Evolutionary conservation across 92 coral and sea anemone genomes (phyloP).

Genomic region (Phenganax stokvisi): DNA sequence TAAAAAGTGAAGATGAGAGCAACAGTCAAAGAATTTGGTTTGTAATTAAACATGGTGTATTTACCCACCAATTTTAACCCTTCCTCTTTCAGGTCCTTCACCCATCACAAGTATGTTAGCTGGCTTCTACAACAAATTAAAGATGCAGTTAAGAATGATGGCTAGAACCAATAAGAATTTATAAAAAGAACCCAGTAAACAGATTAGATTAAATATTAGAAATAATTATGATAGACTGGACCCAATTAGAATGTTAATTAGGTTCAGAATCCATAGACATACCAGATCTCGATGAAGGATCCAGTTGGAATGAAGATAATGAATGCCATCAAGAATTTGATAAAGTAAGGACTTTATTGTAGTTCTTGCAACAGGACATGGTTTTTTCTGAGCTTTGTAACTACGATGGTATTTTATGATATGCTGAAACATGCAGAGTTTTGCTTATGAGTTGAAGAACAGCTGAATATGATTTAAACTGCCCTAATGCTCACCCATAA

Average conservation of each 20-base stretch:
- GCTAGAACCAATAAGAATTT: background rate
- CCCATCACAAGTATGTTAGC: slow-evolving; percentile 98
- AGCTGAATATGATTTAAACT: background rate
- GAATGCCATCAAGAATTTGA: slow-evolving; percentile 96
- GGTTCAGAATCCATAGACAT: slow-evolving; percentile 21
- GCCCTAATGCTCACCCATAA: slow-evolving; percentile 65
- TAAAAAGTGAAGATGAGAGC: slow-evolving; percentile 17
- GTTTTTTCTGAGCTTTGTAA: slow-evolving; percentile 88
- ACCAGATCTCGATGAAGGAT: slow-evolving; percentile 95
- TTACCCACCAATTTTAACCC: slow-evolving; percentile 85
- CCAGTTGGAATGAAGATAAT: slow-evolving; percentile 96
- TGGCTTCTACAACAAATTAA: slow-evolving; percentile 62
- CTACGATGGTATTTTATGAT: slow-evolving; percentile 97
- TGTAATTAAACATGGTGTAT: background rate
- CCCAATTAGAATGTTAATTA: background rate
- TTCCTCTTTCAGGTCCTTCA: slow-evolving; percentile 93
- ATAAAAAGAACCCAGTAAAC: background rate
- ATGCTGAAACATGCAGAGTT: slow-evolving; percentile 48
- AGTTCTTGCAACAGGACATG: slow-evolving; percentile 75
- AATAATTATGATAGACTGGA: background rate
- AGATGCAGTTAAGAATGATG: no score
- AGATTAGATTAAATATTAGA: background rate
- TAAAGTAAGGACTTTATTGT: slow-evolving; percentile 84
- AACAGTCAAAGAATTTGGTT: background rate
- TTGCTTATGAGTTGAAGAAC: background rate